These are phyloP conservation scores for Microtus richardsoni DNA, from an alignment of 2,113 vertebrate genomes.

Conservation along the genomic window DNA sequence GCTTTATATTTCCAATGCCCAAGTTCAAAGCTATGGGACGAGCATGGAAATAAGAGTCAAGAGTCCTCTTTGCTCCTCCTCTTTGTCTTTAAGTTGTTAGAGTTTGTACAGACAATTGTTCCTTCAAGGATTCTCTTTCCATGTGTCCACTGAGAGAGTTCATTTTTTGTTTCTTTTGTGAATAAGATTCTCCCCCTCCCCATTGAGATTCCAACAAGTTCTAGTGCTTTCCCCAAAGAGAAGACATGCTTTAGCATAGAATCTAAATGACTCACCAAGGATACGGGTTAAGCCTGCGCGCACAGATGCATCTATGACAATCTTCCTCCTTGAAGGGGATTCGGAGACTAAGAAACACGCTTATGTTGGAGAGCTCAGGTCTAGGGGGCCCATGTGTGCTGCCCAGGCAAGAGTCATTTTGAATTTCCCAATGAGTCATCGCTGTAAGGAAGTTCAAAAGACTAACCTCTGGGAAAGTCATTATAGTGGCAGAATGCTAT, in stretches of 20 bases:
- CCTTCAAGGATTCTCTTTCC: neutral
- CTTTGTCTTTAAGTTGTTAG: neutral
- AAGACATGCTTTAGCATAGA: accelerated
- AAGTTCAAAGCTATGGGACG: neutral
- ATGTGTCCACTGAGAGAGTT: neutral
- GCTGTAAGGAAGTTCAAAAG: slow-evolving; percentile 9
- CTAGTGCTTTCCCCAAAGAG: neutral
- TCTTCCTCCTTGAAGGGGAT: neutral
- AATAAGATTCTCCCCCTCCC: neutral
- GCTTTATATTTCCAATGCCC: neutral
- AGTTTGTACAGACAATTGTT: neutral
- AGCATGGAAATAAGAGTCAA: neutral
- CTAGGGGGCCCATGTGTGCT: neutral
- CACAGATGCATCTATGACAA: neutral
- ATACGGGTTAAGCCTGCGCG: neutral
- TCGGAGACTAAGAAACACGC: neutral
- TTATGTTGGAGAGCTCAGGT: neutral
- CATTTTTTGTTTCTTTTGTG: neutral
- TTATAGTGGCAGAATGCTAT: neutral
- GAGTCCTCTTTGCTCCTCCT: neutral
- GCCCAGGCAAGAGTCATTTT: neutral
- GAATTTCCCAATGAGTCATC: neutral
- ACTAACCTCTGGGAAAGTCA: neutral
- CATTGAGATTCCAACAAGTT: slow-evolving; percentile 4
- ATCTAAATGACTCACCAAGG: neutral